Evolutionary conservation across 2,113 vertebrate species (phyloP).

Genomic region (Psammodynastes pulverulentus): DNA sequence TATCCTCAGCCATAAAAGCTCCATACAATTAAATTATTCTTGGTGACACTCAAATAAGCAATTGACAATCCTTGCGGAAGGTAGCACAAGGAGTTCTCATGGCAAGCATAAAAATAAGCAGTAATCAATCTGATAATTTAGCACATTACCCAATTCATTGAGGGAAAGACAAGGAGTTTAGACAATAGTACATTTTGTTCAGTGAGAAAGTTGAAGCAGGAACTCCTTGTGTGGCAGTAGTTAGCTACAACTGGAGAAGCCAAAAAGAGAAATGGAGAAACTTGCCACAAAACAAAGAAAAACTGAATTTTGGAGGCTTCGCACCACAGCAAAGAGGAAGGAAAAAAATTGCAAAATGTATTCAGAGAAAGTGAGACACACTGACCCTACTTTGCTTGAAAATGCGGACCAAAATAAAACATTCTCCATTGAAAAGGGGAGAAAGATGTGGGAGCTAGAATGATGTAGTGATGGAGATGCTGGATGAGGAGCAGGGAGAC

Average conservation of each 20-base stretch:
- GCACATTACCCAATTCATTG: background rate
- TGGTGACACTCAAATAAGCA: background rate
- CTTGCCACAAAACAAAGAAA: background rate
- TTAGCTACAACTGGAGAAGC: background rate
- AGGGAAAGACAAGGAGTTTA: background rate
- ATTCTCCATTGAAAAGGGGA: background rate
- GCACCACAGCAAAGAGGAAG: background rate
- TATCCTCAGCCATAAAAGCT: background rate
- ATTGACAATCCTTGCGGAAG: background rate
- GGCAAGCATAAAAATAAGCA: background rate
- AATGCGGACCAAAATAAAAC: background rate
- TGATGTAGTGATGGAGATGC: background rate
- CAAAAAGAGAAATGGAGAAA: background rate
- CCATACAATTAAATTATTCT: background rate
- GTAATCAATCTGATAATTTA: background rate
- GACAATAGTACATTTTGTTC: background rate
- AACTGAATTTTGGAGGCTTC: background rate
- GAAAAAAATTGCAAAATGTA: background rate
- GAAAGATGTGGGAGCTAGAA: background rate
- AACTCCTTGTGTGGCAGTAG: background rate
- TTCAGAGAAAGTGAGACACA: background rate
- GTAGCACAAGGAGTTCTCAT: background rate
- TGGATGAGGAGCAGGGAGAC: background rate
- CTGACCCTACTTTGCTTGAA: background rate
- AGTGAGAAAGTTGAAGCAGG: background rate